These are phyloP conservation scores for Sinocyclocheilus anshuiensis DNA, from an alignment of 2,113 vertebrate genomes.

Conservation along the genomic window DNA sequence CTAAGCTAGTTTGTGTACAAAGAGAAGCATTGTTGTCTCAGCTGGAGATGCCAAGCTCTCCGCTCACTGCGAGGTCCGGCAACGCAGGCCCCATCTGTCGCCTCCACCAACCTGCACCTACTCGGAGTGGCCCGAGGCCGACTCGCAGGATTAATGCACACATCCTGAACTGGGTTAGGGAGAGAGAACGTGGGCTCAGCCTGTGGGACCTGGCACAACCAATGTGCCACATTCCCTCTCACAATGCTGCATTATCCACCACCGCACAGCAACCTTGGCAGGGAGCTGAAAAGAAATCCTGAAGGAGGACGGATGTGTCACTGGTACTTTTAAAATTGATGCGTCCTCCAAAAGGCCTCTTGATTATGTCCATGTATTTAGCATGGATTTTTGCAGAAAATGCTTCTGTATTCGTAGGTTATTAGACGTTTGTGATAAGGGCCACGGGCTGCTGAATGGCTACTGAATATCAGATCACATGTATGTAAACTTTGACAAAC, in stretches of 20 bases:
- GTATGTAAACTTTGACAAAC: neutral
- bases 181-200: conserved; percentile 49
- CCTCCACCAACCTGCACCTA: conserved; percentile 67
- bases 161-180: conserved; percentile 60
- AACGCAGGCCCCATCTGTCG: conserved; percentile 79
- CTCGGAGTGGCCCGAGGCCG: conserved; percentile 57
- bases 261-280: conserved; percentile 45
- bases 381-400: neutral
- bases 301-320: conserved; percentile 41
- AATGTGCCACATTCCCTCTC: conserved; percentile 52
- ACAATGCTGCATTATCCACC: conserved; percentile 54
- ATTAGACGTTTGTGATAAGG: neutral
- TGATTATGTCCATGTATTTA: neutral
- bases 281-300: conserved; percentile 49
- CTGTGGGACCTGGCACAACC: conserved; percentile 55
- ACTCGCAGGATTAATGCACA: conserved; percentile 61
- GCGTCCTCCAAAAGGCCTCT: conserved; percentile 37
- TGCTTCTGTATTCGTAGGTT: neutral
- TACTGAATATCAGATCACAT: neutral
- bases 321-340: conserved; percentile 45
- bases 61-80: conserved; percentile 74
- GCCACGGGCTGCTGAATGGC: neutral
- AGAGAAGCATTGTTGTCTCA: conserved; percentile 53
- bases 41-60: conserved; percentile 78
- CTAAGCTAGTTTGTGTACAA: conserved; percentile 46